Evolutionary conservation across 2,888 invertebrate genomes (phyloP).

Genomic region (Drosophila parthenogenetica): DNA sequence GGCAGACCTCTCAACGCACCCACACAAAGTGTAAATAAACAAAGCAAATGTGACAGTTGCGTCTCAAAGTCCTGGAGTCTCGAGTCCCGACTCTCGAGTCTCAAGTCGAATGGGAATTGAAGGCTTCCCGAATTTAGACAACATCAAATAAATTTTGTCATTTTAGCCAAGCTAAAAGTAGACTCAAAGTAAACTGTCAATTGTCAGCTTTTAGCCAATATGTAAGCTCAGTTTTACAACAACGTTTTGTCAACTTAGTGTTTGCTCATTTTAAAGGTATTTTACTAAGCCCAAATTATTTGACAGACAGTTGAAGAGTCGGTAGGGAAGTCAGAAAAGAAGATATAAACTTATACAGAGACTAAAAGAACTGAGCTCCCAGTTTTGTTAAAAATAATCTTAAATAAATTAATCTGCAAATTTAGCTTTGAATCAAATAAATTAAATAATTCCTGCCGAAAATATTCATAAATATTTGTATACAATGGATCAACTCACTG

Average conservation of each 20-base stretch:
- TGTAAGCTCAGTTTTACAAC: constrained; percentile 26
- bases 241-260: constrained; percentile 26
- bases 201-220: constrained; percentile 53
- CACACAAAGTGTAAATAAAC: constrained; percentile 42
- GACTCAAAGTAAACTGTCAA: constrained; percentile 50
- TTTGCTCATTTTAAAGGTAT: constrained; percentile 5
- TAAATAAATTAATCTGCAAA: too few relatives aligned
- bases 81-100: background rate
- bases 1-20: constrained; percentile 6
- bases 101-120: constrained; percentile 26
- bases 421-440: too few relatives aligned
- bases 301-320: background rate
- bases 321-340: background rate
- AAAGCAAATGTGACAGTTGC: constrained; percentile 68
- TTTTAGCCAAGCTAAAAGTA: constrained; percentile 41
- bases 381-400: too few relatives aligned
- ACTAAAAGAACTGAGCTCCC: too few relatives aligned
- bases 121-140: constrained; percentile 33
- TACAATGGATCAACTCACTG: too few relatives aligned
- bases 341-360: background rate
- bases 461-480: too few relatives aligned
- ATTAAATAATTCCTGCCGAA: too few relatives aligned
- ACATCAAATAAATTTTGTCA: constrained; percentile 65
- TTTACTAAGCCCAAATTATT: constrained; percentile 5
- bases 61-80: constrained; percentile 2